Evolutionary conservation across 2,113 vertebrate species (phyloP), one percentile per base, ranked within the genome.

Genomic region (Rhegmatorhina hoffmannsi): DNA sequence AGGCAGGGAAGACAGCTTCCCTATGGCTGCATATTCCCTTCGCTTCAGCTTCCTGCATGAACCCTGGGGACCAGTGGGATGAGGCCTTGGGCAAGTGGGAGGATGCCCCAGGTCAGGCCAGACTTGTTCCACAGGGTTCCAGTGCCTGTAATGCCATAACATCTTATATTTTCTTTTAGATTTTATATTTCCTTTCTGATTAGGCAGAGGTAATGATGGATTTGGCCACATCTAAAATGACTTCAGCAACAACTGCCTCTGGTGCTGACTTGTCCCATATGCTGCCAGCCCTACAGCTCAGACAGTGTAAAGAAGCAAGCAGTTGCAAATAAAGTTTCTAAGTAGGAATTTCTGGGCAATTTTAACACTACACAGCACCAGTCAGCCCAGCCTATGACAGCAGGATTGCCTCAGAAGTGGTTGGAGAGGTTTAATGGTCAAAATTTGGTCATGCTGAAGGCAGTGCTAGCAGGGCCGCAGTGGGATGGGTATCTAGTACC

Each of bases 401-500:
- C 10, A 9, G 3, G 10, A 46, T 33, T 72, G 34, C 34, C 78
- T 59, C 4, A 1, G 1, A 4, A 83, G 40, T 2, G 2, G 29
- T 68, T 24, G 5, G 40, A 34, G 17, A 52, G 36, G 4, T 33
- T 74, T 66, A 70, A 46, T 46, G 46, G 77, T 29, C 43, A 78
- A 64, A 74, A 70, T 74, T 43, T 69, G 67, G 13, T 33, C 2
- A 4, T 7, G 5, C 19, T 34, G 55, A 81, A 52, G 55, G 60
- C 12, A 7, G 20, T 0, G 0, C 28, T 46, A 46, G 17, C 18
- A 67, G 20, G 13, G 33, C 60, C 74, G 60, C 44, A 66, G 17
- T 0, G 2, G 24, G 5, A 18, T 7, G 1, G 40, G n/a, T n/a
- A 16, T 59, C 68, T 9, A 3, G 50, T 1, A 2, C 18, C 33